phyloP scores from a whole-genome alignment of 2,888 invertebrate genomes.

The Dynastes maya region DNA sequence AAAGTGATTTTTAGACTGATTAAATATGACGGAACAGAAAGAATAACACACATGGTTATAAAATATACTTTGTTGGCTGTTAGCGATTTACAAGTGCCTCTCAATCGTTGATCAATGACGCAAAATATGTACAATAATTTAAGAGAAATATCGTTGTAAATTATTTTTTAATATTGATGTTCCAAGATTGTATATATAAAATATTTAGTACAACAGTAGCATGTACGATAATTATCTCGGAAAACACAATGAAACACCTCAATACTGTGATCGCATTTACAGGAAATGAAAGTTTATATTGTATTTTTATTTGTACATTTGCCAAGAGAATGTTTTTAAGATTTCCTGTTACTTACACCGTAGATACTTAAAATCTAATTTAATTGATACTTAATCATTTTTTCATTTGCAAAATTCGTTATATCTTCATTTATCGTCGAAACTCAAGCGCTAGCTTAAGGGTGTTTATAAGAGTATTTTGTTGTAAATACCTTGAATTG shows the following conservation, averaged over 20 bases:
- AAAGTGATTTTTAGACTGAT: slow-evolving; percentile 40
- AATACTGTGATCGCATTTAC: slow-evolving; percentile 30
- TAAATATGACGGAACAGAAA: not conserved
- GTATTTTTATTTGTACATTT: slow-evolving; percentile 5
- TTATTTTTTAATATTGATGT: slow-evolving; percentile 7
- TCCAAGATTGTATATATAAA: slow-evolving; percentile 11
- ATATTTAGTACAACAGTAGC: not conserved
- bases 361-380: not conserved
- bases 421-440: not conserved
- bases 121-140: slow-evolving; percentile 19
- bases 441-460: not conserved
- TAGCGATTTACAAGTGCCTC: slow-evolving; percentile 42
- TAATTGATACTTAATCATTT: not conserved
- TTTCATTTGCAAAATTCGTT: too few species aligned
- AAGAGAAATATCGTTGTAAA: slow-evolving; percentile 17
- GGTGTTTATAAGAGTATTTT: not conserved
- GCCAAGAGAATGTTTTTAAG: not conserved
- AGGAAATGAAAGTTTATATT: not conserved
- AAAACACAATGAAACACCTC: not conserved
- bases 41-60: not conserved
- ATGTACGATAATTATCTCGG: not conserved
- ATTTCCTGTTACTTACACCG: not conserved
- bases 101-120: slow-evolving; percentile 4
- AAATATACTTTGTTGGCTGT: not conserved
- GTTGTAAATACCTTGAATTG: not conserved